These are phyloP conservation scores for Leucozona laternaria DNA, from an alignment of 2,888 invertebrate species.

Conservation along the genomic window DNA sequence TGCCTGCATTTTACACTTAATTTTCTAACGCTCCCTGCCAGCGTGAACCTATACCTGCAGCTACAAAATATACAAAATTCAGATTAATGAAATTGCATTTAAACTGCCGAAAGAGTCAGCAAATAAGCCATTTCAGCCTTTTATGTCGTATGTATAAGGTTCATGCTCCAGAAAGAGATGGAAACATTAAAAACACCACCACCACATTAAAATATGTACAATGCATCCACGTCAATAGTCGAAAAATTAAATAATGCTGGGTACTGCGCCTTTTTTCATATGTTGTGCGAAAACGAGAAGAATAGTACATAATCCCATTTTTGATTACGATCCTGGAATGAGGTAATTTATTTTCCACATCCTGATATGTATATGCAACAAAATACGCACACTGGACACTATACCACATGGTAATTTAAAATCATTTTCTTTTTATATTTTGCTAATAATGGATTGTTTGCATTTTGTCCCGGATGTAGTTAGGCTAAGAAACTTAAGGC, in stretches of 20 bases:
- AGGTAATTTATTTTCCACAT: background rate
- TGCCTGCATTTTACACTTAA: conserved; percentile 12
- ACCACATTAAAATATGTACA: conserved; percentile 15
- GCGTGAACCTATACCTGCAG: background rate
- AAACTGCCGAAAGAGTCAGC: conserved; percentile 42
- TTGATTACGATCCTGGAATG: background rate
- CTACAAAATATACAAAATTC: conserved; percentile 42
- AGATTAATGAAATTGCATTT: conserved; percentile 55
- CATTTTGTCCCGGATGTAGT: too few relatives aligned
- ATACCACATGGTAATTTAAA: background rate
- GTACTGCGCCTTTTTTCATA: conserved; percentile 10
- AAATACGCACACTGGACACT: background rate
- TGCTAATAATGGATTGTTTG: too few relatives aligned
- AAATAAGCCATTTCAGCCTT: conserved; percentile 24
- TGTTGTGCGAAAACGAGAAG: background rate
- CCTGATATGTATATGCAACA: background rate
- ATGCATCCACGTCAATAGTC: conserved; percentile 36
- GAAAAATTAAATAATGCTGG: conserved; percentile 52
- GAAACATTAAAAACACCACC: background rate
- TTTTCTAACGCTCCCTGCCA: background rate
- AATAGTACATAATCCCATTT: background rate
- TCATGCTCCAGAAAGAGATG: conserved; percentile 13
- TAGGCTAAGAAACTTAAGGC: too few relatives aligned
- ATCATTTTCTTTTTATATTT: background rate
- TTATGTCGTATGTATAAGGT: background rate